phyloP scores from a whole-genome alignment of 92 coral and sea anemone species.

The Scolanthus callimorphus region DNA sequence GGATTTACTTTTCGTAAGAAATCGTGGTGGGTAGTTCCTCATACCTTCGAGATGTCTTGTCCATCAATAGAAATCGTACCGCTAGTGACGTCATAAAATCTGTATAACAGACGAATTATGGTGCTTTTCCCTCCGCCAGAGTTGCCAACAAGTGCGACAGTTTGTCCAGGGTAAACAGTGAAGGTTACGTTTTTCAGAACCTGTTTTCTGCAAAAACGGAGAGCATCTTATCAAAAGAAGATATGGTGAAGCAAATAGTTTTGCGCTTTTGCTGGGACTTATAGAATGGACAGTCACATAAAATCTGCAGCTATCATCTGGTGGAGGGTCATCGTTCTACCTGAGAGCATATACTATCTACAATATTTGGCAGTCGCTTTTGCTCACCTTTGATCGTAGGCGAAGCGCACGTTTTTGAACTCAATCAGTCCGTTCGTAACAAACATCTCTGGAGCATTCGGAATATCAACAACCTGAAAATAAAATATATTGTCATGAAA shows the following conservation, averaged over 20 bases:
- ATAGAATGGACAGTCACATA: no score
- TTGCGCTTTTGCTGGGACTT: no score
- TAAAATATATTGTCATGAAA: no score
- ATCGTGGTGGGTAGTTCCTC: background rate
- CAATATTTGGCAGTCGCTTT: background rate
- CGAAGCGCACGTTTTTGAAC: constrained; percentile 74
- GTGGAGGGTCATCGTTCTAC: no score
- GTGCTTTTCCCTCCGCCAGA: constrained; percentile 99
- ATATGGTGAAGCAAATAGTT: no score
- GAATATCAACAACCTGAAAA: constrained; percentile 67
- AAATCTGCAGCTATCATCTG: no score
- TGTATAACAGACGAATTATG: constrained; percentile 79
- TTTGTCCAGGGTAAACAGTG: constrained; percentile 92
- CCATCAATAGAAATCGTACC: constrained; percentile 87
- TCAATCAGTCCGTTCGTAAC: constrained; percentile 89
- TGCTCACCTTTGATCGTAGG: constrained; percentile 69
- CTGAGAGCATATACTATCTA: background rate
- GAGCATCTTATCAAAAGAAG: no score
- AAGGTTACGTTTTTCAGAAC: constrained; percentile 84
- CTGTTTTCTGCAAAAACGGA: constrained; percentile 54
- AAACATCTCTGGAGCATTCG: constrained; percentile 71
- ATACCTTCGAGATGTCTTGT: constrained; percentile 88
- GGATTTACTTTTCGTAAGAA: no score
- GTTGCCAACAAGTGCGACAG: constrained; percentile 95
- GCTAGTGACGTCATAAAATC: constrained; percentile 85